Percentiles rank a stretch among this genome's conserved stretches.
Conservation (phyloP, 2,113 vertebrate genomes). For the Hyaena hyaena region DNA sequence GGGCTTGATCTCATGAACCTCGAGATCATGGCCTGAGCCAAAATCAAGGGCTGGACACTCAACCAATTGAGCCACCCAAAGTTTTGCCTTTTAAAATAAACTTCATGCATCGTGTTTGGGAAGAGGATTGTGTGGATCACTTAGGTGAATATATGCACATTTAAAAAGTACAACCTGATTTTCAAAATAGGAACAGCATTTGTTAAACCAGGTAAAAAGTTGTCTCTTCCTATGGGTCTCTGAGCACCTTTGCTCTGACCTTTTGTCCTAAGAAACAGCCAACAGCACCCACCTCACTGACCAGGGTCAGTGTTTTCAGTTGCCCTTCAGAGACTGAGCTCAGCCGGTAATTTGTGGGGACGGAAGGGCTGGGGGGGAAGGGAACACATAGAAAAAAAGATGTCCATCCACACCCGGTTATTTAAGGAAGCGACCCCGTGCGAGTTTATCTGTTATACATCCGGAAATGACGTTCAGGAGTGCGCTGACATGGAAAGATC, state of each 20-base stretch:
- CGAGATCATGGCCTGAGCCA: no score
- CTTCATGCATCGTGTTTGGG: neutral
- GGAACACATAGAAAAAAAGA: neutral
- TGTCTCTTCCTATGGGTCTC: neutral
- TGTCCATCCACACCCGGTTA: fast-evolving
- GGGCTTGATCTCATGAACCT: no score
- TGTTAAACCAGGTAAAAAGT: neutral
- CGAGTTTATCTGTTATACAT: fast-evolving
- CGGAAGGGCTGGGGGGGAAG: neutral
- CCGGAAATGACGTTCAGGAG: neutral
- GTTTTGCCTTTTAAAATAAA: neutral
- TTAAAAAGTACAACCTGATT: neutral
- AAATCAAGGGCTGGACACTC: no score
- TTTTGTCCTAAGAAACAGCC: neutral
- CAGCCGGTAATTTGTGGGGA: neutral
- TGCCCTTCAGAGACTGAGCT: neutral
- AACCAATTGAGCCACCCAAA: no score
- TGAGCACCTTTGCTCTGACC: neutral
- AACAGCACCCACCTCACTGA: neutral
- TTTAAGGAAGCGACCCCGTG: neutral
- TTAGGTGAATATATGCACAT: neutral
- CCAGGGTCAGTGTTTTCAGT: no score
- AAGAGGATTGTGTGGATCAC: neutral
- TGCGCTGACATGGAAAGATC: neutral
- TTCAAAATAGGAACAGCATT: neutral